These are phyloP conservation scores for Danio rerio DNA, from an alignment of 2,113 vertebrate species.

Conservation along the genomic window DNA sequence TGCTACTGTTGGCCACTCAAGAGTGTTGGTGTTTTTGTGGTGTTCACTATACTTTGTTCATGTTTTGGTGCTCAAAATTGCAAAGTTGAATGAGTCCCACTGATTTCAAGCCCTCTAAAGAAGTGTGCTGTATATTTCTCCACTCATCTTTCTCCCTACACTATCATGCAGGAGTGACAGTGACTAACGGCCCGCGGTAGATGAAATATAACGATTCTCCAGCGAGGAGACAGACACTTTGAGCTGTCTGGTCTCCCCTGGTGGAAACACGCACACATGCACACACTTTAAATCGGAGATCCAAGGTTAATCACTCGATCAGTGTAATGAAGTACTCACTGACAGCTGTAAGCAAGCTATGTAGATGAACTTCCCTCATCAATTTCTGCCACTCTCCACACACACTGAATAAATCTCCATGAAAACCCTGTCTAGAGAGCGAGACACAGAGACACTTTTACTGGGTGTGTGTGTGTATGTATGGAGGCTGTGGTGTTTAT, in stretches of 20 bases:
- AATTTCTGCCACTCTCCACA: constrained; percentile 68
- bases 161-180: constrained; percentile 60
- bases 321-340: constrained; percentile 70
- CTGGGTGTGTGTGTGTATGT: not conserved
- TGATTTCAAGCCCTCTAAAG: not conserved
- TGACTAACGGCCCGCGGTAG: constrained; percentile 68
- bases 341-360: constrained; percentile 75
- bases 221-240: constrained; percentile 72
- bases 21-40: not conserved
- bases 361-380: constrained; percentile 49
- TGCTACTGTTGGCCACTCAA: not conserved
- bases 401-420: constrained; percentile 68
- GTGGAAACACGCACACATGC: constrained; percentile 52
- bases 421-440: constrained; percentile 35
- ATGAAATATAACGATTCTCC: constrained; percentile 65
- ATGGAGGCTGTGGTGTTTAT: not conserved
- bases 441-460: constrained; percentile 20
- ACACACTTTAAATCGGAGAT: constrained; percentile 53
- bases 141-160: not conserved
- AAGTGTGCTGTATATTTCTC: constrained; percentile 28
- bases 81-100: not conserved
- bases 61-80: not conserved
- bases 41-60: not conserved
- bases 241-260: constrained; percentile 67
- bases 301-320: constrained; percentile 79